A percentile compares a stretch with the other conserved stretches of the same genome.
Conservation (phyloP, 2,797 vertebrate species). For the Etheostoma nigrum region DNA sequence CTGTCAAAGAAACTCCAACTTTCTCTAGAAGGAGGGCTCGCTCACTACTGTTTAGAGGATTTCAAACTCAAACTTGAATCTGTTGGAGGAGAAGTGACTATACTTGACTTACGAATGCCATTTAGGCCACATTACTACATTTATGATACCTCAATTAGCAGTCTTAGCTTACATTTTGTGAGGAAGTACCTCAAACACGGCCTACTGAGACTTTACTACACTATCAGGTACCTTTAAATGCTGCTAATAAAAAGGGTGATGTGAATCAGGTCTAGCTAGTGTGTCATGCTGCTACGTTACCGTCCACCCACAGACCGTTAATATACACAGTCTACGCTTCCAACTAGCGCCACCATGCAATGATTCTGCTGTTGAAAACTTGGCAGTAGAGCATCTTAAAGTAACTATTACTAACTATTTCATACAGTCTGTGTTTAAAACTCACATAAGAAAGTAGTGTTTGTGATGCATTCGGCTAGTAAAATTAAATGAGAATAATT, state of each 20-base stretch:
- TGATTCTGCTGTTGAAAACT: not conserved
- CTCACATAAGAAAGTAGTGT: no score
- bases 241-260: not conserved
- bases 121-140: not conserved
- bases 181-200: not conserved
- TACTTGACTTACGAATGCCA: not conserved
- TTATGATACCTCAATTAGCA: not conserved
- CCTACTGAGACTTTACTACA: not conserved
- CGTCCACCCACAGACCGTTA: not conserved
- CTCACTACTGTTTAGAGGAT: not conserved
- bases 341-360: not conserved
- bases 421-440: no score
- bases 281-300: not conserved
- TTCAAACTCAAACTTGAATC: slow-evolving; percentile 22
- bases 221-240: not conserved
- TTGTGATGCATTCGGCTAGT: no score
- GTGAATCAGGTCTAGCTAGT: not conserved
- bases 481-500: no score
- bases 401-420: not conserved
- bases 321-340: no score
- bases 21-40: not conserved
- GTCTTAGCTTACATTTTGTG: not conserved
- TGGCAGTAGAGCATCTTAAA: slow-evolving; percentile 4
- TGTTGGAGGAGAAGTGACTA: not conserved
- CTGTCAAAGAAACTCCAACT: not conserved